These are phyloP conservation scores for Acanthochromis polyacanthus DNA, from an alignment of 2,113 vertebrate genomes.

Conservation along the genomic window DNA sequence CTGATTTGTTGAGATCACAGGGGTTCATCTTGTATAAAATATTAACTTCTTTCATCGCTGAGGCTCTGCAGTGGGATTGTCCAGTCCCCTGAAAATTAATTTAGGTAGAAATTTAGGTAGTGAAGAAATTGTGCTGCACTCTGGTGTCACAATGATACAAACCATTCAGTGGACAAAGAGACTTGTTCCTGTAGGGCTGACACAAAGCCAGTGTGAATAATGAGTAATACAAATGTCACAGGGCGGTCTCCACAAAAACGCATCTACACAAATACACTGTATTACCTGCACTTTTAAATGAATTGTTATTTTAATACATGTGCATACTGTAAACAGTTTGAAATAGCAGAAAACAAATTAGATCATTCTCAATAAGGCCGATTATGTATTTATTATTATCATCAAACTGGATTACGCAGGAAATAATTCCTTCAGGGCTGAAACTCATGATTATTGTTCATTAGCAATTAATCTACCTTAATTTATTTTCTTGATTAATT, in stretches of 20 bases:
- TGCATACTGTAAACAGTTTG: not conserved
- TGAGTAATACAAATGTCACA: constrained; percentile 53
- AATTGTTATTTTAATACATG: no score
- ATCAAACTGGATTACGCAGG: not conserved
- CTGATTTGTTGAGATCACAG: not conserved
- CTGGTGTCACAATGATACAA: constrained; percentile 42
- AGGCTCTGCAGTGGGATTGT: not conserved
- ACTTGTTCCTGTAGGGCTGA: constrained; percentile 34
- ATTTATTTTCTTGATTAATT: constrained; percentile 10
- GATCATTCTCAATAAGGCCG: not conserved
- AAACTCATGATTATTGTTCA: not conserved
- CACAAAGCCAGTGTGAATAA: constrained; percentile 55
- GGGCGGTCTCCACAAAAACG: constrained; percentile 11
- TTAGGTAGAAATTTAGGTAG: not conserved
- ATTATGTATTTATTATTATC: not conserved
- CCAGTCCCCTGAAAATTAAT: not conserved
- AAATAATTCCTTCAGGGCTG: not conserved
- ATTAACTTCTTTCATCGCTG: not conserved
- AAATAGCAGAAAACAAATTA: not conserved
- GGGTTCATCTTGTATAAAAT: not conserved
- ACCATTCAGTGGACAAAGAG: constrained; percentile 48
- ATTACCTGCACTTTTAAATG: constrained; percentile 3
- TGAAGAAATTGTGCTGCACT: constrained; percentile 45
- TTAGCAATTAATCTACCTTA: constrained; percentile 1
- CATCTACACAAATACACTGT: not conserved